phyloP scores from a whole-genome alignment of 2,113 vertebrate species.

The Numida meleagris region DNA sequence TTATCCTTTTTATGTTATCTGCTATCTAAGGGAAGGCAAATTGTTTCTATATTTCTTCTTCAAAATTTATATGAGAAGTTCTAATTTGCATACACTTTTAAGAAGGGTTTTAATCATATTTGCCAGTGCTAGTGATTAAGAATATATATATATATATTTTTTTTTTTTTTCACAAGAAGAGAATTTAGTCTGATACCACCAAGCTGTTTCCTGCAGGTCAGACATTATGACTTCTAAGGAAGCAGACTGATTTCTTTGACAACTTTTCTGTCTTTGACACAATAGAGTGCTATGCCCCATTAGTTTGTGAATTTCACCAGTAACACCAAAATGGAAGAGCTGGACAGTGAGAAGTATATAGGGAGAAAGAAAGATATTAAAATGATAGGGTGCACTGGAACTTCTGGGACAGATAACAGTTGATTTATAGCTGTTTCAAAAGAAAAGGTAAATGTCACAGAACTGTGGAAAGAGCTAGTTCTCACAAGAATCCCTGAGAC shows the following conservation, averaged over 20 bases:
- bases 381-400: neutral
- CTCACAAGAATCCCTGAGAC: neutral
- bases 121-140: neutral
- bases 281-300: neutral
- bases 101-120: neutral
- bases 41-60: neutral
- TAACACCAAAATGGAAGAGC: neutral
- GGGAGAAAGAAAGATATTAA: neutral
- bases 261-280: neutral
- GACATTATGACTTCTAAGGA: neutral
- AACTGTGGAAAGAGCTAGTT: neutral
- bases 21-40: neutral
- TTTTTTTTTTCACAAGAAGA: neutral
- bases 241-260: neutral
- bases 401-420: neutral
- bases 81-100: neutral
- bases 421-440: neutral
- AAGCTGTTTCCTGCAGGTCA: neutral
- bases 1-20: neutral
- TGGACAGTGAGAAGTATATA: neutral
- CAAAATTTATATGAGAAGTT: neutral
- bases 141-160: no score
- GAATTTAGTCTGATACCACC: neutral
- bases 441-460: slow-evolving; percentile 13
- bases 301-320: neutral